Base-by-base conservation (phyloP, 1,140 invertebrate genomes). In the Leptinotarsa defecta region DNA sequence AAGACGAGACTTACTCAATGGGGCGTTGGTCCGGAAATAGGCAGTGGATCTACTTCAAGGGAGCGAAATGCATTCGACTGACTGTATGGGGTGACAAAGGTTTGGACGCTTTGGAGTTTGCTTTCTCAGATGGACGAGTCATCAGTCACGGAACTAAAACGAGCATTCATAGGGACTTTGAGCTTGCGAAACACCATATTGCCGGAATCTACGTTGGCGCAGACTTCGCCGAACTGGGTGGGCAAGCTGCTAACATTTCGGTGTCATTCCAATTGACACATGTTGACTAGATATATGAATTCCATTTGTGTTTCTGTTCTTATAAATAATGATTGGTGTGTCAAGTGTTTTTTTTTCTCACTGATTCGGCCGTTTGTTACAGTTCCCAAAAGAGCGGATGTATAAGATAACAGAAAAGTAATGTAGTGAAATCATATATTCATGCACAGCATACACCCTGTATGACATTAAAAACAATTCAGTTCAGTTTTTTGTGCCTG, bases 111-210 rank as follows among this genome's bases (percentile, higher is more conserved):
- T 69, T 69, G 27, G 68, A 48, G 48, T 69, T 69, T 48, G 19
- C 19, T 1, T 69, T 69, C n/a, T 69, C 68, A 34, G 68, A 69
- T 69, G 68, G 43, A n/a, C 13, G 68, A 4, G 34, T 27, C 5
- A 34, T 27, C 13, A 43, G 15, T 19, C 17, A 17, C 11, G 68
- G 68, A 2, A 43, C 68, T 17, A 69, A 69, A 48, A 15, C 20
- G 15, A 15, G 48, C 3, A 48, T 27, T 43, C 68, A 48, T 0
- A 17, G 6, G 8, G 34, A 17, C 43, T 69, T 69, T 20, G 68
- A 69, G 68, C 27, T 69, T 17, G 48, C 24, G n/a, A 19, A 43
- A 13, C 68, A 69, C 34, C 43, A 69, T 69, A 69, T 69, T 19
- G 68, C 48, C 4, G 68, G 27, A 43, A 69, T 69, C 0, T 69